Evolutionary conservation across 2,113 vertebrate genomes (phyloP).

Genomic region (Phylloscopus whistleri): DNA sequence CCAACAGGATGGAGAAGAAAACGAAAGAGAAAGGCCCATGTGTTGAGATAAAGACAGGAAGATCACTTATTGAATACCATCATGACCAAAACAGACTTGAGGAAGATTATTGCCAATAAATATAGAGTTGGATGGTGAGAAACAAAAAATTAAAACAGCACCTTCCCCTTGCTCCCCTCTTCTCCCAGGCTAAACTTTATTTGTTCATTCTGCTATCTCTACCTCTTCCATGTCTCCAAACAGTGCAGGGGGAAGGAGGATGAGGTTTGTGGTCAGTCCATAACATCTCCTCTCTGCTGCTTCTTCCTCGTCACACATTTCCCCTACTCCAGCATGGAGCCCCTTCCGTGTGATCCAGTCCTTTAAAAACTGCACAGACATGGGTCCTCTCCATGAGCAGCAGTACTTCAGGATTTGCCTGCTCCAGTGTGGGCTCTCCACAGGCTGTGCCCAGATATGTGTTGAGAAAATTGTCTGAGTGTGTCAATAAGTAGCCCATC

Average conservation of each 20-base stretch:
- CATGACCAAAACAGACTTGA: neutral
- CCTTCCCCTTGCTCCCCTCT: neutral
- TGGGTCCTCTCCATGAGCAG: neutral
- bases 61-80: neutral
- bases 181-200: neutral
- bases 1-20: neutral
- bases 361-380: neutral
- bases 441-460: neutral
- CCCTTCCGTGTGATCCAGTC: neutral
- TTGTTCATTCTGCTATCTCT: neutral
- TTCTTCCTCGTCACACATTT: neutral
- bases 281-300: neutral
- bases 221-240: neutral
- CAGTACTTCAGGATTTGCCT: neutral
- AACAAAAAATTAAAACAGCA: neutral
- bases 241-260: neutral
- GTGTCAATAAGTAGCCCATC: neutral
- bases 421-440: neutral
- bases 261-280: neutral
- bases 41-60: neutral
- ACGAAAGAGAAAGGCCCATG: neutral
- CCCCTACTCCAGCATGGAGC: neutral
- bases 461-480: neutral
- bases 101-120: neutral
- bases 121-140: neutral